Evolutionary conservation across 2,888 invertebrate species (phyloP).

Genomic region (Chloroclysta siterata): DNA sequence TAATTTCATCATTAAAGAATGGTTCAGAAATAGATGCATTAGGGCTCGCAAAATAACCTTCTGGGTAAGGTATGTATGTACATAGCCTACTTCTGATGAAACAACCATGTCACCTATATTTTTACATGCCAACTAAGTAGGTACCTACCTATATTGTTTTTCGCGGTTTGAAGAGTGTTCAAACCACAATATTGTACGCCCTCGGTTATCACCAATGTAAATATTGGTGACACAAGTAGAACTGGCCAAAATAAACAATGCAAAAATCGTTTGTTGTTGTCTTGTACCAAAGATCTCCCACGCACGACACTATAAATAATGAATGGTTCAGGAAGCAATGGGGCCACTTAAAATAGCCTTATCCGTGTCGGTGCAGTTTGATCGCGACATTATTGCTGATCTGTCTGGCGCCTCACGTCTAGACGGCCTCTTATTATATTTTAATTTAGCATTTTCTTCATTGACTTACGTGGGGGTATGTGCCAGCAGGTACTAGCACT

Average conservation of each 20-base stretch:
- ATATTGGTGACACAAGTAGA: not conserved
- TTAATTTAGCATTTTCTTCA: constrained; percentile 51
- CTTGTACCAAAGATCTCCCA: constrained; percentile 32
- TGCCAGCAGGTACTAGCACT: constrained; percentile 39
- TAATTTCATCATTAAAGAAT: not conserved
- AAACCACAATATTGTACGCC: not conserved
- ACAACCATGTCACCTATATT: not conserved
- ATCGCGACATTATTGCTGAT: constrained; percentile 48
- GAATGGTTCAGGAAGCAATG: constrained; percentile 57
- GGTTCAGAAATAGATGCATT: not conserved
- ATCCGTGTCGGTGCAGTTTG: constrained; percentile 51
- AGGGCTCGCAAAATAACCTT: not conserved
- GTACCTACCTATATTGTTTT: not conserved
- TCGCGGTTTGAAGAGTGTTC: not conserved
- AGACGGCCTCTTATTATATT: constrained; percentile 55
- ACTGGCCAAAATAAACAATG: constrained; percentile 4
- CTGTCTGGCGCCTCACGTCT: constrained; percentile 60
- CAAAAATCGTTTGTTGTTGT: constrained; percentile 17
- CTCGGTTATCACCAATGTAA: not conserved
- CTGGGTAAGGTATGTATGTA: not conserved
- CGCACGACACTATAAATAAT: constrained; percentile 42
- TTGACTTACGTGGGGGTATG: constrained; percentile 36
- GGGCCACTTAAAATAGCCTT: constrained; percentile 58
- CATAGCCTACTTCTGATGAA: not conserved
- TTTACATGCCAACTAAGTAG: not conserved